A percentile compares a stretch with the other conserved stretches of the same genome.
phyloP scores from a whole-genome alignment of 1,140 invertebrate genomes.

The Saccostrea echinata region DNA sequence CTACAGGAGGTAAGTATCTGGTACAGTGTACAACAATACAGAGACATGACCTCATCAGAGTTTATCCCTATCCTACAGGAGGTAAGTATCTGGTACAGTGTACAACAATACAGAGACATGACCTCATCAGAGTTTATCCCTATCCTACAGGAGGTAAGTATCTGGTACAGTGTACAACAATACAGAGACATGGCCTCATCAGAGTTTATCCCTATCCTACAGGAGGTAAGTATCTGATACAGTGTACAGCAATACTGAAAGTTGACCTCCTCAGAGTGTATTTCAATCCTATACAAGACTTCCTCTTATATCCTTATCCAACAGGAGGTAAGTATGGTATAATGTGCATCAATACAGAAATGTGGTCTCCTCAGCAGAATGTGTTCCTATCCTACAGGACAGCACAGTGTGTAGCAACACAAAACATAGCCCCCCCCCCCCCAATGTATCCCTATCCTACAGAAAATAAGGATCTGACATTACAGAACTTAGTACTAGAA shows the following conservation, averaged over 20 bases:
- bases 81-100: conserved; percentile 3
- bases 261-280: neutral
- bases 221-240: conserved; percentile 25
- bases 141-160: neutral
- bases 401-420: no score
- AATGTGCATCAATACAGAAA: neutral
- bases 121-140: neutral
- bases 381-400: conserved; percentile 54
- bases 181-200: conserved; percentile 49
- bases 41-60: conserved; percentile 50
- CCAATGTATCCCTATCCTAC: no score
- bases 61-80: conserved; percentile 52
- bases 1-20: neutral
- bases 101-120: neutral
- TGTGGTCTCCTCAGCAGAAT: neutral
- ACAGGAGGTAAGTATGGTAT: neutral
- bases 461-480: no score
- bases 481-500: no score
- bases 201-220: conserved; percentile 53
- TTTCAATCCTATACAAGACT: no score
- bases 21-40: neutral
- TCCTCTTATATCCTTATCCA: no score
- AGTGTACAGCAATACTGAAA: neutral
- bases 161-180: neutral
- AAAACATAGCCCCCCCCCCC: no score